Conservation (phyloP, 2,113 vertebrate genomes). For the Myotis lucifugus region DNA sequence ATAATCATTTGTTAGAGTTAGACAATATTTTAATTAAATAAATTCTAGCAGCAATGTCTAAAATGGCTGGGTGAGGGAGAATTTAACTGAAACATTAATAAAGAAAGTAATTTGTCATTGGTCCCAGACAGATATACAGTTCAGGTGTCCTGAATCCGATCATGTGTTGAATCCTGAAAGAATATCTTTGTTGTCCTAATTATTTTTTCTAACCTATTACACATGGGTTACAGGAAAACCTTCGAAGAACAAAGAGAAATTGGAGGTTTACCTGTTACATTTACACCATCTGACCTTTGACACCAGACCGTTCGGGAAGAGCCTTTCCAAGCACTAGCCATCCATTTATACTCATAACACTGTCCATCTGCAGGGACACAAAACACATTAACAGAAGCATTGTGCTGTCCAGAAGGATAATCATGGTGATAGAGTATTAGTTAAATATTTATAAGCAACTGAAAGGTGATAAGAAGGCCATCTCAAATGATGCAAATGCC, state of each 20-base stretch:
- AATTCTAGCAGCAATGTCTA: background rate
- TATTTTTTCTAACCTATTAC: background rate
- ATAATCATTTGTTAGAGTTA: background rate
- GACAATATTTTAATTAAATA: background rate
- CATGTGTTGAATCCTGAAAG: background rate
- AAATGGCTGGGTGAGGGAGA: background rate
- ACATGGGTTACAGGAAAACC: background rate
- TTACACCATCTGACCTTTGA: conserved; percentile 96
- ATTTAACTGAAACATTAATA: background rate
- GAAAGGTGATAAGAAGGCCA: background rate
- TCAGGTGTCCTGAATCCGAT: background rate
- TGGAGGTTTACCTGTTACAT: conserved; percentile 92
- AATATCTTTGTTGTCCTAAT: background rate
- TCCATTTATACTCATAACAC: conserved; percentile 96
- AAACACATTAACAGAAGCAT: background rate
- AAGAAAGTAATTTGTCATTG: background rate
- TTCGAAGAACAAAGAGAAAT: background rate
- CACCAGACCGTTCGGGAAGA: conserved; percentile 93
- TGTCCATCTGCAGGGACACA: conserved; percentile 89
- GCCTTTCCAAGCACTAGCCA: conserved; percentile 92
- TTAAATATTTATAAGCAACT: background rate
- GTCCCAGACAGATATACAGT: background rate
- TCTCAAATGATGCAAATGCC: background rate
- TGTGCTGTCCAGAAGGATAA: background rate
- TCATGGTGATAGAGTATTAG: background rate